Conservation (phyloP, 1,140 invertebrate genomes). For the Drosophila tani region DNA sequence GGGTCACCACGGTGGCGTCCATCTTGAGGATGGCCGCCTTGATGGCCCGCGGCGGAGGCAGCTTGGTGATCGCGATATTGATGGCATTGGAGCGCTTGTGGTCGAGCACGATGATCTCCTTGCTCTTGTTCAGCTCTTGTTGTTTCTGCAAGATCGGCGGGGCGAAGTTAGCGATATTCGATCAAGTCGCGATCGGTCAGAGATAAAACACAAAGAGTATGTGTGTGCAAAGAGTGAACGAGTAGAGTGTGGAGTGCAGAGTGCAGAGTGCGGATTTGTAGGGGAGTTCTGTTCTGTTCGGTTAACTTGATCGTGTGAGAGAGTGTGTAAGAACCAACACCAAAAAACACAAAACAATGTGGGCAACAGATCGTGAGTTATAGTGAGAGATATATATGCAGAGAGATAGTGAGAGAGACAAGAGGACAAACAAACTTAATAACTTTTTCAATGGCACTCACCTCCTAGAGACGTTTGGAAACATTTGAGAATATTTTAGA, state of each 20-base stretch:
- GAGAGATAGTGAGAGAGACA: constrained; percentile 43
- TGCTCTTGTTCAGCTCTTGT: constrained; percentile 96
- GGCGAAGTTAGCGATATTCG: constrained; percentile 3
- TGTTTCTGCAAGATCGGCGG: constrained; percentile 90
- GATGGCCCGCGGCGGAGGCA: constrained; percentile 98
- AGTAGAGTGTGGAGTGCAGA: constrained; percentile 13
- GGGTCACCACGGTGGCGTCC: constrained; percentile 99
- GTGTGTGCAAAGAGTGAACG: constrained; percentile 29
- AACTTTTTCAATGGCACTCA: constrained; percentile 74
- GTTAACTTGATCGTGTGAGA: constrained; percentile 33
- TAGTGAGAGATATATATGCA: constrained; percentile 22
- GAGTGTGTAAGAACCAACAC: constrained; percentile 60
- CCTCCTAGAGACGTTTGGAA: constrained; percentile 67
- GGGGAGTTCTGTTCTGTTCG: constrained; percentile 32
- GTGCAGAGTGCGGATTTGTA: constrained; percentile 36
- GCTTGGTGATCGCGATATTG: constrained; percentile 99
- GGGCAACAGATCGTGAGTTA: constrained; percentile 41
- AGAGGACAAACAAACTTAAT: constrained; percentile 43
- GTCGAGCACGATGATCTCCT: constrained; percentile 98
- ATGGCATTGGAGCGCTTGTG: constrained; percentile 99
- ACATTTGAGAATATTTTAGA: constrained; percentile 63
- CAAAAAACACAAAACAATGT: constrained; percentile 48
- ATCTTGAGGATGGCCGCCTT: constrained; percentile 99
- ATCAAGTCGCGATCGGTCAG: not conserved
- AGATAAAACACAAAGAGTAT: constrained; percentile 19